phyloP scores from a whole-genome alignment of 2,888 invertebrate species.

The Volucella zonaria region DNA sequence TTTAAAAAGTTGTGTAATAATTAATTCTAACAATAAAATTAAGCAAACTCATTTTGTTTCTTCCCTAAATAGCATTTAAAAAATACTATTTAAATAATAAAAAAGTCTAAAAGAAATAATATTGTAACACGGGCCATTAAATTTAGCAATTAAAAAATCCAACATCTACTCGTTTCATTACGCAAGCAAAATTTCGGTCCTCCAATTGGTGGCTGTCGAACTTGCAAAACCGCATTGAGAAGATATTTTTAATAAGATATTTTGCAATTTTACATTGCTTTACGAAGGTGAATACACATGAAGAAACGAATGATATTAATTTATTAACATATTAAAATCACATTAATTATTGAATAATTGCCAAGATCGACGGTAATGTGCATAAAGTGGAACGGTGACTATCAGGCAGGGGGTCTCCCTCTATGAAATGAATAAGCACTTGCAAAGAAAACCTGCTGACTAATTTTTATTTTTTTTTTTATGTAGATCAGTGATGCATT shows the following conservation, averaged over 20 bases:
- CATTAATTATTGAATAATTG: constrained; percentile 63
- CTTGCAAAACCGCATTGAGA: constrained; percentile 59
- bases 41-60: neutral
- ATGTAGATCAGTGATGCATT: no score
- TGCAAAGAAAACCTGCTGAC: constrained; percentile 8
- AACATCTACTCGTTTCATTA: constrained; percentile 33
- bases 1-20: neutral
- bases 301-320: constrained; percentile 54
- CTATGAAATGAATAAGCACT: neutral
- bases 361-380: constrained; percentile 50
- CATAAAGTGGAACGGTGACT: constrained; percentile 1
- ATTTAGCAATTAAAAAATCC: constrained; percentile 21
- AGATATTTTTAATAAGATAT: constrained; percentile 51
- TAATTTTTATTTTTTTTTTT: no score
- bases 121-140: neutral
- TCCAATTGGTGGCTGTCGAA: constrained; percentile 54
- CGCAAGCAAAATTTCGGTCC: constrained; percentile 32
- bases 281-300: constrained; percentile 39
- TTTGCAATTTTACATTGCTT: constrained; percentile 58
- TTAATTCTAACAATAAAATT: neutral
- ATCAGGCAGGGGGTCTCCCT: neutral
- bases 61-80: neutral
- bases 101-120: neutral
- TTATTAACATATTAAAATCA: constrained; percentile 65
- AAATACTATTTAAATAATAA: neutral